Evolutionary conservation across 2,113 vertebrate species (phyloP).

Genomic region (Solea solea): DNA sequence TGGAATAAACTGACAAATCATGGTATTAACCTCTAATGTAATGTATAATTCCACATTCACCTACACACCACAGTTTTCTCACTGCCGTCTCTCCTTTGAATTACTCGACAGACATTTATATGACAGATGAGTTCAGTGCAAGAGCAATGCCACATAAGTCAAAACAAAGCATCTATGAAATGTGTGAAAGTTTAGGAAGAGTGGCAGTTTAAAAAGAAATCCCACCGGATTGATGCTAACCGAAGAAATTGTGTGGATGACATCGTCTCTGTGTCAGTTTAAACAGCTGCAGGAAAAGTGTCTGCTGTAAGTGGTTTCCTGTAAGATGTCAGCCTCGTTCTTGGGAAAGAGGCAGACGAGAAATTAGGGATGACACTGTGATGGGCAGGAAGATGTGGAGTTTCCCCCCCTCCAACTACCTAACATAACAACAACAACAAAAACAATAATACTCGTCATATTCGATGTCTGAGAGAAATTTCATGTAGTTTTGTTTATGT

Average conservation of each 20-base stretch:
- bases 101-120: background rate
- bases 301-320: conserved; percentile 48
- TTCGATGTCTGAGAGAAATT: too few relatives aligned
- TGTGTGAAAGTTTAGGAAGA: conserved; percentile 18
- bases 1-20: background rate
- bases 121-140: background rate
- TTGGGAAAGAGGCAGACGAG: conserved; percentile 53
- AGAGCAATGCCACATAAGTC: background rate
- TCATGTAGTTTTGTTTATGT: too few relatives aligned
- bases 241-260: conserved; percentile 41
- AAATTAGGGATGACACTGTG: conserved; percentile 28
- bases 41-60: too few relatives aligned
- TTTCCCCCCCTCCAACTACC: background rate
- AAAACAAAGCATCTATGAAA: too few relatives aligned
- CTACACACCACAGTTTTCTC: background rate
- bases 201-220: conserved; percentile 6
- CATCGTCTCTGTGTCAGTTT: conserved; percentile 53
- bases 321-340: conserved; percentile 63
- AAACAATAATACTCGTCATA: background rate
- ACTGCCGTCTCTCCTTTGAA: background rate
- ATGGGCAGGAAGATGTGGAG: conserved; percentile 44
- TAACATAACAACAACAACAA: background rate
- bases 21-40: background rate
- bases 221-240: conserved; percentile 24
- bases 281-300: conserved; percentile 53